These are phyloP conservation scores for Meriones psammophilus DNA, from an alignment of 2,797 vertebrate species.

Conservation along the genomic window DNA sequence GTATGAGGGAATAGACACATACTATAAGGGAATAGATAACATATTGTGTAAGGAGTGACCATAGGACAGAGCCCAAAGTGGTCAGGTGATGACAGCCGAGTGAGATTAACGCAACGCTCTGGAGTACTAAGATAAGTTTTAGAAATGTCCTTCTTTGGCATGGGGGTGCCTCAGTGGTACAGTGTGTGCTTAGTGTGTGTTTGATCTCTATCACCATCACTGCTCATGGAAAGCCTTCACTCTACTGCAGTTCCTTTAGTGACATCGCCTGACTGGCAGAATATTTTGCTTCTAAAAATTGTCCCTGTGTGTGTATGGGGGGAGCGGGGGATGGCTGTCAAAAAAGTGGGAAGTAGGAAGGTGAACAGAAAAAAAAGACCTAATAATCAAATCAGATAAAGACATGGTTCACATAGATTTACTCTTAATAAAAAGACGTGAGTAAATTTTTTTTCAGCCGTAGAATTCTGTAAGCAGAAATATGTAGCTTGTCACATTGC, in stretches of 20 bases:
- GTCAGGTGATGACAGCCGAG: neutral
- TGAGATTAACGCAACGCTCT: neutral
- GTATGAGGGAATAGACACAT: too few relatives aligned
- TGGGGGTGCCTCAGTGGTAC: neutral
- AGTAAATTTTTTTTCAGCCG: neutral
- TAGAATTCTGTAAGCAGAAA: conserved; percentile 29
- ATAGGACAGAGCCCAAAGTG: neutral
- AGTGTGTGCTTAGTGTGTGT: neutral
- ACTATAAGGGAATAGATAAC: too few relatives aligned
- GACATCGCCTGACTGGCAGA: neutral
- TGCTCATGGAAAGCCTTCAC: neutral
- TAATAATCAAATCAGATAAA: neutral
- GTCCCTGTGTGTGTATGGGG: too few relatives aligned
- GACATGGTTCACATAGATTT: neutral
- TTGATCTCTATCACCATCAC: neutral
- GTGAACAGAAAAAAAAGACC: neutral
- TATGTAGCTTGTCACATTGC: neutral
- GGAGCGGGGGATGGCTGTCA: neutral
- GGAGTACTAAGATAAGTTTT: neutral
- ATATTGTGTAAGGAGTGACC: neutral
- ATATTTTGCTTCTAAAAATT: neutral
- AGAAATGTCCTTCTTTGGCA: neutral
- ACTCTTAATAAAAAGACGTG: neutral
- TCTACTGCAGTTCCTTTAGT: neutral
- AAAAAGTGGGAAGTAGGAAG: neutral